phyloP scores from a whole-genome alignment of 2,888 invertebrate genomes.

The Standfussiana lucernea region DNA sequence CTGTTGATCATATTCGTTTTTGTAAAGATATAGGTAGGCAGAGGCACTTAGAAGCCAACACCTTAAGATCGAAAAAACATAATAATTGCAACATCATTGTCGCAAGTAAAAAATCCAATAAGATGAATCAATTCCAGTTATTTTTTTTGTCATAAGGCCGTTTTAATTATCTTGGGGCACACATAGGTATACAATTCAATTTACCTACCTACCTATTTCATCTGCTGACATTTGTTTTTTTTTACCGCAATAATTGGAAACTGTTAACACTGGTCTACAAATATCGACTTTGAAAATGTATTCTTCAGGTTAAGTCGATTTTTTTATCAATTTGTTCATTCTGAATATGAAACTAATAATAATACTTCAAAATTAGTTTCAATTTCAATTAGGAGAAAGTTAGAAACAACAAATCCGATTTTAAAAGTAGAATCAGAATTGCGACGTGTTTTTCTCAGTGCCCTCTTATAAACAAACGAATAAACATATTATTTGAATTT shows the following conservation, averaged over 20 bases:
- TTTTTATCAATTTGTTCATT: no score
- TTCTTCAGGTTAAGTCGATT: no score
- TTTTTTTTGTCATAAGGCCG: not conserved
- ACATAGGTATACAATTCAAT: not conserved
- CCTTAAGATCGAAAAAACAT: not conserved
- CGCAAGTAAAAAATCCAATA: not conserved
- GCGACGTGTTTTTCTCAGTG: no score
- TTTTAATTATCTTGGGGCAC: not conserved
- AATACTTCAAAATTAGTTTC: no score
- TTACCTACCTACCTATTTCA: not conserved
- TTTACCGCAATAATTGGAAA: not conserved
- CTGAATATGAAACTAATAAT: no score
- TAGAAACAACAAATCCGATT: no score
- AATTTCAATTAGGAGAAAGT: no score
- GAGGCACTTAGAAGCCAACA: not conserved
- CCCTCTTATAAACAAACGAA: no score
- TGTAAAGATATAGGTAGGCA: not conserved
- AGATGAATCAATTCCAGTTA: not conserved
- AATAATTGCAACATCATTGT: not conserved
- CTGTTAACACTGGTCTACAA: no score
- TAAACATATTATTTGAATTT: no score
- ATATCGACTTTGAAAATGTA: no score
- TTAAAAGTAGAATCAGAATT: no score
- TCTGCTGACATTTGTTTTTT: not conserved
- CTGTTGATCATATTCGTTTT: not conserved